Conservation (phyloP, 2,113 vertebrate genomes). For the Chrysochloris asiatica region DNA sequence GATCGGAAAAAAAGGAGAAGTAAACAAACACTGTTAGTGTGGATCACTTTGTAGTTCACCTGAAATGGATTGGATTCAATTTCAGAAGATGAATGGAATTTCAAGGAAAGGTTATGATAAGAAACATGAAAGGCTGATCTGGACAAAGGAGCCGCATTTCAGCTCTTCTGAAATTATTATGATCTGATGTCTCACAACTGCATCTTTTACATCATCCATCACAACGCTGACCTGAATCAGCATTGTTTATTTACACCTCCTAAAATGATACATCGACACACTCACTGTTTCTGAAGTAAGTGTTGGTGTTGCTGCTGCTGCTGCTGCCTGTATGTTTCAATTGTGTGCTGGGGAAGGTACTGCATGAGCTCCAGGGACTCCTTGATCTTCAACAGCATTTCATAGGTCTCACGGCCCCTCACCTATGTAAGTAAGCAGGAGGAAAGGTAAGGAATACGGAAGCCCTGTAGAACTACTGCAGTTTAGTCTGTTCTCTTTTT, state of each 20-base stretch:
- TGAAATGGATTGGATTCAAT: slow-evolving; percentile 11
- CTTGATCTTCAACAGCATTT: slow-evolving; percentile 99
- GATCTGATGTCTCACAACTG: neutral
- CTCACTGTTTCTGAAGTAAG: slow-evolving; percentile 99
- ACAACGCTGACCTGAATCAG: no score
- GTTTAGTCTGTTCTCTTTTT: neutral
- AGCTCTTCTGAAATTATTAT: neutral
- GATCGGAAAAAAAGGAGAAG: neutral
- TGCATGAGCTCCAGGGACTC: slow-evolving; percentile 99
- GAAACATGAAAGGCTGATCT: neutral
- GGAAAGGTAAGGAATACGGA: neutral
- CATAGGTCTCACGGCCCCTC: slow-evolving; percentile 97
- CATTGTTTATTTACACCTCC: neutral
- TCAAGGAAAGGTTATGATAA: neutral
- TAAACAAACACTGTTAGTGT: neutral
- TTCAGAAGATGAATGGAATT: neutral
- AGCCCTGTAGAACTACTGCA: neutral
- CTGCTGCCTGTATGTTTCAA: slow-evolving; percentile 97
- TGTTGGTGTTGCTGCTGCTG: slow-evolving; percentile 99
- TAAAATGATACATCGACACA: slow-evolving; percentile 60
- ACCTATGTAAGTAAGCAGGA: slow-evolving; percentile 83
- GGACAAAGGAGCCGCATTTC: neutral
- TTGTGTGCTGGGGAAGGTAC: slow-evolving; percentile 97
- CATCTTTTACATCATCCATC: neutral
- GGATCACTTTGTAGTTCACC: neutral